A percentile compares a stretch with the other conserved stretches of the same genome.
phyloP scores from a whole-genome alignment of 1,140 invertebrate species.

The Hydropsyche tenuis region DNA sequence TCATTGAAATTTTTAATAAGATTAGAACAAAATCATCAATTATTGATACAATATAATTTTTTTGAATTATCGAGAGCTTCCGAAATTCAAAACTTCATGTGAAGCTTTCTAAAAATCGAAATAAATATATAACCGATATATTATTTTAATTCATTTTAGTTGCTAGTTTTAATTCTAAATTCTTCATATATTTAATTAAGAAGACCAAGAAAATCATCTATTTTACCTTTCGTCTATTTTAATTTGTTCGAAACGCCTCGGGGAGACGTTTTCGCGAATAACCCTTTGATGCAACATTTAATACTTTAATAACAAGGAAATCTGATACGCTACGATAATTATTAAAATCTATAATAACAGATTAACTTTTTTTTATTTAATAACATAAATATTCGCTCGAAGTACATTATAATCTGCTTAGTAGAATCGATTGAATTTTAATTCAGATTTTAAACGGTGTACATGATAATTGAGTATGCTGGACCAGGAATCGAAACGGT shows the following conservation, averaged over 20 bases:
- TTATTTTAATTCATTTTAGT: background rate
- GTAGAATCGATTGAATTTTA: background rate
- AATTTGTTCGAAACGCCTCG: background rate
- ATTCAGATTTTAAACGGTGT: no score
- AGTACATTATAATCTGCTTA: background rate
- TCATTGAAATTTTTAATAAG: no score
- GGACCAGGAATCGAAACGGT: slow-evolving; percentile 26
- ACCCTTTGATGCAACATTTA: background rate
- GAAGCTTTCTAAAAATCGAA: no score
- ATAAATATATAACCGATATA: no score
- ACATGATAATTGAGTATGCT: no score
- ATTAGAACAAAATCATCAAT: no score
- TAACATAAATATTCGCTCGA: background rate
- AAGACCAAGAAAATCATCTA: background rate
- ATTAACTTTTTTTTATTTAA: no score
- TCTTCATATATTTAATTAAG: background rate
- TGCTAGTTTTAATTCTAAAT: background rate
- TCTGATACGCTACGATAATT: background rate
- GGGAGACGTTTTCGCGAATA: background rate
- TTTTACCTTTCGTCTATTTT: no score
- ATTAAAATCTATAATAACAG: background rate
- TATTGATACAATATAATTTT: no score
- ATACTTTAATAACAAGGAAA: slow-evolving; percentile 25
- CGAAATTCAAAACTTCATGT: no score
- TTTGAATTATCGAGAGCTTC: no score